Conservation (phyloP, 2,888 invertebrate genomes). For the Periphyllus acericola region DNA sequence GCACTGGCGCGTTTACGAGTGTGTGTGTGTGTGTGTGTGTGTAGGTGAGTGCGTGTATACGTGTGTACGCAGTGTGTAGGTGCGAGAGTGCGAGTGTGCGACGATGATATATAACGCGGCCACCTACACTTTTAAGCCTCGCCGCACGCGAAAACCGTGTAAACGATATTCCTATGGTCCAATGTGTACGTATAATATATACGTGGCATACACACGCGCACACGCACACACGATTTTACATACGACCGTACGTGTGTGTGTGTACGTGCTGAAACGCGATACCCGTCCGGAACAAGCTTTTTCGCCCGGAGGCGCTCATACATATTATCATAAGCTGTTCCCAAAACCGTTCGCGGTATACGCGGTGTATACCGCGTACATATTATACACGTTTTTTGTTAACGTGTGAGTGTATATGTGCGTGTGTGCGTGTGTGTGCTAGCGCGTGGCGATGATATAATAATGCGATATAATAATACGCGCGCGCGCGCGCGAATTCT, state of each 20-base stretch:
- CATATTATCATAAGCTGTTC: neutral
- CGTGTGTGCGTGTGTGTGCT: neutral
- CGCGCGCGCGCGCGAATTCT: neutral
- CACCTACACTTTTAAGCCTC: slow-evolving; percentile 39
- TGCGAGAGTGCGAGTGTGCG: neutral
- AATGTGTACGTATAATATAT: neutral
- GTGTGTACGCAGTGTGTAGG: neutral
- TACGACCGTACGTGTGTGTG: neutral
- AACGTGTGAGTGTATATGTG: neutral
- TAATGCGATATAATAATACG: no score
- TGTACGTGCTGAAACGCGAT: slow-evolving; percentile 50
- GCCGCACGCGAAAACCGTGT: slow-evolving; percentile 44
- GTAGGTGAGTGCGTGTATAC: no score
- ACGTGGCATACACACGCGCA: neutral
- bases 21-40: no score
- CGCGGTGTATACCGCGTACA: neutral
- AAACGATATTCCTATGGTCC: slow-evolving; percentile 26
- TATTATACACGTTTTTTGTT: no score
- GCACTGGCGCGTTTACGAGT: neutral
- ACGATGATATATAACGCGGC: slow-evolving; percentile 12
- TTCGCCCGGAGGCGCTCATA: neutral
- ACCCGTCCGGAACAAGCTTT: slow-evolving; percentile 53
- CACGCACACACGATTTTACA: neutral
- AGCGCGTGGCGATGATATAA: neutral
- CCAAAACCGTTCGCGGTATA: neutral